phyloP scores from a whole-genome alignment of 30 jellyfish, hydroid and myxozoan species.

The Aurelia sp. region DNA sequence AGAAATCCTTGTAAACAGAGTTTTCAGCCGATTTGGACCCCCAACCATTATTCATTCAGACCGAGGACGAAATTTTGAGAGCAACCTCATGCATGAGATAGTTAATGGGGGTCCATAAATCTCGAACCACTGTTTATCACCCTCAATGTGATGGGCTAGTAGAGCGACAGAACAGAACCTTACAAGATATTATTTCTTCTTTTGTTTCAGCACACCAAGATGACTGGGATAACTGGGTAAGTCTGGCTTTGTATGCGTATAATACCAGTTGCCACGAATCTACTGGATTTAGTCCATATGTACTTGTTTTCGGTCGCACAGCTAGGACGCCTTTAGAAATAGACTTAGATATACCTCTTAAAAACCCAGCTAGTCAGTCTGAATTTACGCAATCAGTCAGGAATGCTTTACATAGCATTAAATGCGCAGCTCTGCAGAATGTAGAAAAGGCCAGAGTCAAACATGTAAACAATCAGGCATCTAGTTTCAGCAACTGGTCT shows the following conservation, averaged over 20 bases:
- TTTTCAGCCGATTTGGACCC: constrained; percentile 65
- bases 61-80: constrained; percentile 53
- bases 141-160: constrained; percentile 66
- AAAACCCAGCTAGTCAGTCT: constrained; percentile 68
- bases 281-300: constrained; percentile 65
- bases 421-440: constrained; percentile 42
- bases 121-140: constrained; percentile 56
- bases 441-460: constrained; percentile 22
- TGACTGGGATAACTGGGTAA: constrained; percentile 62
- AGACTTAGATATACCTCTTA: constrained; percentile 55
- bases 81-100: constrained; percentile 59
- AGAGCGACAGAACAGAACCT: constrained; percentile 34
- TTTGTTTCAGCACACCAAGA: constrained; percentile 48
- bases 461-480: constrained; percentile 22
- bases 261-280: constrained; percentile 54
- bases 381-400: constrained; percentile 54
- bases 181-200: constrained; percentile 37
- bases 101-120: constrained; percentile 42
- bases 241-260: constrained; percentile 60
- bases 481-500: constrained; percentile 44
- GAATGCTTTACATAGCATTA: constrained; percentile 39
- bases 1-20: constrained; percentile 38
- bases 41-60: constrained; percentile 70
- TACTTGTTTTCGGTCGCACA: constrained; percentile 51
- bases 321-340: constrained; percentile 63